These are phyloP conservation scores for Parus major DNA, from an alignment of 2,113 vertebrate genomes.

Conservation along the genomic window DNA sequence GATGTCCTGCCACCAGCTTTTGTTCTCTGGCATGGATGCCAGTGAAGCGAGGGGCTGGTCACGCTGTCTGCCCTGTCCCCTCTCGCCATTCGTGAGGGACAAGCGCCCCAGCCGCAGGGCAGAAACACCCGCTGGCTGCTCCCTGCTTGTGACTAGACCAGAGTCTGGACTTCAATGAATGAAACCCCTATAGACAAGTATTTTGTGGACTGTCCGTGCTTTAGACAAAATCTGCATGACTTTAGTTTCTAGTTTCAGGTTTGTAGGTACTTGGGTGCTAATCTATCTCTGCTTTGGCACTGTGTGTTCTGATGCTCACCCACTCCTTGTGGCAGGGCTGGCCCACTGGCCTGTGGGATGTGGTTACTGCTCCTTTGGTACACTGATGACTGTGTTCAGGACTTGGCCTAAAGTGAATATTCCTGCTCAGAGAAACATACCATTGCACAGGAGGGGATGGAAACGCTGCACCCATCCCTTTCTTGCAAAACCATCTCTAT, in stretches of 20 bases:
- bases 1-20: background rate
- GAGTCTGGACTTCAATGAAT: background rate
- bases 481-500: background rate
- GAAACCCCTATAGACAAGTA: background rate
- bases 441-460: background rate
- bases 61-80: fast-evolving
- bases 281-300: background rate
- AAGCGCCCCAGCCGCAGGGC: background rate
- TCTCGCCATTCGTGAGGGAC: background rate
- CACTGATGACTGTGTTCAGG: background rate
- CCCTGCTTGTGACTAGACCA: background rate
- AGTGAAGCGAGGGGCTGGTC: fast-evolving
- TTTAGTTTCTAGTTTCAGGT: background rate
- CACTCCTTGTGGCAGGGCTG: background rate
- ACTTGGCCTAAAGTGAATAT: background rate
- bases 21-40: background rate
- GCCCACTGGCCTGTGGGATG: fast-evolving
- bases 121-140: background rate
- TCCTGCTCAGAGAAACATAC: background rate
- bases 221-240: background rate
- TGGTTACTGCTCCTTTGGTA: background rate
- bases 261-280: background rate
- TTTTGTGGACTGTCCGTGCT: background rate
- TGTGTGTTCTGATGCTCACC: background rate
- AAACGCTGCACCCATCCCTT: background rate